Base-by-base conservation (phyloP, 2,888 invertebrate species). In the Eristalis arbustorum region DNA sequence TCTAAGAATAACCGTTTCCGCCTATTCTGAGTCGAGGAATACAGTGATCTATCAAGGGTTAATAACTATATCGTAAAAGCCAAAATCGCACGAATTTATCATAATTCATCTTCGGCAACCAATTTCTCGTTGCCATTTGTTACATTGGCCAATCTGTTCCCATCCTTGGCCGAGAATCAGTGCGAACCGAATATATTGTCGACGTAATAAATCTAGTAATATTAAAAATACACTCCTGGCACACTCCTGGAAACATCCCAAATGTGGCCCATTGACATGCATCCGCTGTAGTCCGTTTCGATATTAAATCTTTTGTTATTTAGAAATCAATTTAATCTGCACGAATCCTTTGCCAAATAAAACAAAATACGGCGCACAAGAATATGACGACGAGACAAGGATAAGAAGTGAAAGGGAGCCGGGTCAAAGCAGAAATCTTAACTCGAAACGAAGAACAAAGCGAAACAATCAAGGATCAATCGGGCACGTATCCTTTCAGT, bases 381-480 rank as follows among this genome's bases (percentile, higher is more conserved):
- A 22, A 42, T 2, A 23, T 13, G 22, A 10, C 10, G n/a, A 49
- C 8, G 18, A 42, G n/a, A 18, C 3, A 18, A 18, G 5, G n/a
- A 49, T n/a, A n/a, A n/a, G 18, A 1, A 49, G n/a, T 1, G 18
- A 18, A n/a, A 18, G 49, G 31, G 31, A 10, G 31, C 31, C 3
- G 42, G 6, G n/a, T 42, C 4, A 3, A 18, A 31, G 28, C 18
- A 31, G 57, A 74, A 82, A 68, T 67, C 25, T 61, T 78, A 85
- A 83, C 79, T 79, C 74, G 83, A 87, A 87, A 79, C 49, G 63
- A 64, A 82, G 72, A 87, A 87, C 75, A 83, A 79, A 87, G 78
- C 82, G 72, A 59, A 87, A 87, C 87, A 87, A 87, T 87, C 87
- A 87, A 87, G 83, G 83, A 87, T 87, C 87, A 87, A 87, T 87